A percentile compares a stretch with the other conserved stretches of the same genome.
Evolutionary conservation across 2,113 vertebrate species (phyloP).

Genomic region (Dipodomys stephensi): DNA sequence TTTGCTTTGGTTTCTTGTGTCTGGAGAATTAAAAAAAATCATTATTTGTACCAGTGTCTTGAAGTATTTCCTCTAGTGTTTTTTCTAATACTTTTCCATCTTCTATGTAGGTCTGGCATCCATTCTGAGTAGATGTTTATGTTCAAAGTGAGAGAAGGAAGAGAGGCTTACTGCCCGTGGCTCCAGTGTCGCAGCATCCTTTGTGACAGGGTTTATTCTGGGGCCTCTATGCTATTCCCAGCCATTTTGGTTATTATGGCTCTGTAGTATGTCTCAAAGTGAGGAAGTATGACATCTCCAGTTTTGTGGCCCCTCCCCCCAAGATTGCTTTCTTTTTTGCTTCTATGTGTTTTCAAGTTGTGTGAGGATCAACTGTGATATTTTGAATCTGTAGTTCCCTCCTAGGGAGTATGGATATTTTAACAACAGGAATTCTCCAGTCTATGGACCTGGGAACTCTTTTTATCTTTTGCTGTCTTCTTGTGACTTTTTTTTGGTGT

Average conservation of each 20-base stretch:
- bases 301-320: neutral
- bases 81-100: neutral
- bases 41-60: neutral
- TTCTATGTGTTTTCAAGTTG: neutral
- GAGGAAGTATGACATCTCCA: neutral
- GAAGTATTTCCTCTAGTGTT: neutral
- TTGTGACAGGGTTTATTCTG: neutral
- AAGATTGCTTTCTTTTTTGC: neutral
- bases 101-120: neutral
- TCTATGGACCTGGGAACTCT: neutral
- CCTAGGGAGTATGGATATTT: neutral
- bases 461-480: neutral
- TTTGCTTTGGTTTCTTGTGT: neutral
- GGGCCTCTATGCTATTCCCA: neutral
- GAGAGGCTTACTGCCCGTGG: neutral
- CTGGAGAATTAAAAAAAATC: neutral
- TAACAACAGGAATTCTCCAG: neutral
- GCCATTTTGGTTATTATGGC: neutral
- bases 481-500: neutral
- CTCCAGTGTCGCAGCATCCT: neutral
- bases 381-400: neutral
- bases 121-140: neutral
- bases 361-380: neutral
- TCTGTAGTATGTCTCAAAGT: neutral
- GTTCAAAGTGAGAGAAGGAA: neutral